Conservation (phyloP, 2,797 vertebrate species). For the Mustela erminea region DNA sequence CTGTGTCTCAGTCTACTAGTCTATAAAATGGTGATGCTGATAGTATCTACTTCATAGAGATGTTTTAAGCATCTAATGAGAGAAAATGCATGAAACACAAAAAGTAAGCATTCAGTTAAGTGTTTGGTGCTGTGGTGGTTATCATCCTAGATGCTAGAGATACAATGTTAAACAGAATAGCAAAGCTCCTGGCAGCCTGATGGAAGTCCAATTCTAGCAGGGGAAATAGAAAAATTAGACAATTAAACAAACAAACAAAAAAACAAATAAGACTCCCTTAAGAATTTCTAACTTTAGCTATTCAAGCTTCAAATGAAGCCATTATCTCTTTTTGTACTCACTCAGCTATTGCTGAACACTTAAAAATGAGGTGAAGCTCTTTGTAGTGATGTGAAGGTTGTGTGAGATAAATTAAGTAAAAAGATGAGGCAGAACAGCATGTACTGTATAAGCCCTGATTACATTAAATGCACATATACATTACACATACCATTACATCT, state of each 20-base stretch:
- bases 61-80: neutral
- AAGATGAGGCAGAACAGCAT: neutral
- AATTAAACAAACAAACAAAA: neutral
- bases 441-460: neutral
- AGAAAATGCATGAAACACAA: neutral
- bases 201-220: neutral
- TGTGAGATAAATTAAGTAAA: neutral
- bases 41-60: neutral
- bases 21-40: neutral
- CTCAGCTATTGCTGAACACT: neutral
- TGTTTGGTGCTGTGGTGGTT: neutral
- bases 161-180: neutral
- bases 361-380: neutral
- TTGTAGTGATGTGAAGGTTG: neutral
- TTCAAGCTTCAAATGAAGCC: neutral
- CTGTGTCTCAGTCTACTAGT: neutral
- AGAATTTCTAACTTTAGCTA: conserved; percentile 14
- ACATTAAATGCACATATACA: neutral
- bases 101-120: neutral
- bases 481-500: neutral
- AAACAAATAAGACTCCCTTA: neutral
- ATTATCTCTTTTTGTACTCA: neutral
- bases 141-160: neutral
- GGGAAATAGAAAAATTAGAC: neutral
- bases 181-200: neutral